Evolutionary conservation across 2,113 vertebrate species (phyloP), one percentile per base, ranked within the genome.

Genomic region (Chionis minor): DNA sequence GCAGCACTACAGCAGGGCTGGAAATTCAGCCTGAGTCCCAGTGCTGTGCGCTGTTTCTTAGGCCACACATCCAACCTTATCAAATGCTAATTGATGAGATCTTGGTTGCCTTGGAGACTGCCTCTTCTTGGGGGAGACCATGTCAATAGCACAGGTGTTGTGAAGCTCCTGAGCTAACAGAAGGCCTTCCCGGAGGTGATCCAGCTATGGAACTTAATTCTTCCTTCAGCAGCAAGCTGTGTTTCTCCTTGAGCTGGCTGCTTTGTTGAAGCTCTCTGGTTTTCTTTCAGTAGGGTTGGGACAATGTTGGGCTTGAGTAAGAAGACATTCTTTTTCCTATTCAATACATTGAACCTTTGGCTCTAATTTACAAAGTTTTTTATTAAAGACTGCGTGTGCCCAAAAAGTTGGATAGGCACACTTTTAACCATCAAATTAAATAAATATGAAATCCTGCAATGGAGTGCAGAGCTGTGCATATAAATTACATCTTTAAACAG

Each of bases 401-500:
- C 12, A 1, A 84, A 77, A 69, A 91, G 55, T 91, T 88, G 87
- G 92, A 82, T 90, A 61, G 84, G 73, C 61, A 88, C 28, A 56
- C 94, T 90, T 97, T 94, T 96, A 95, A 93, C 88, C 81, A 88
- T 92, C 89, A 73, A 92, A 97, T 97, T 94, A 97, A 97, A 97
- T 97, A 97, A 97, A 96, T 96, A 97, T 96, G 95, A 97, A 96
- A 96, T 86, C 81, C 75, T 91, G 74, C 95, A 78, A 77, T 81
- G 81, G 71, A 81, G 81, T 92, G 81, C 26, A n/a, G 91, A 96
- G 89, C 94, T 96, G 79, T 97, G 97, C 97, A 96, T 96, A 96
- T 97, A 96, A 97, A 97, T 96, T 96, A 96, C 93, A 90, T 97
- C 95, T 95, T 97, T 95, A 97, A 97, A 80, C 93, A 97, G 87